These are phyloP conservation scores for Thereva nobilitata DNA, from an alignment of 2,888 invertebrate species.

Conservation along the genomic window DNA sequence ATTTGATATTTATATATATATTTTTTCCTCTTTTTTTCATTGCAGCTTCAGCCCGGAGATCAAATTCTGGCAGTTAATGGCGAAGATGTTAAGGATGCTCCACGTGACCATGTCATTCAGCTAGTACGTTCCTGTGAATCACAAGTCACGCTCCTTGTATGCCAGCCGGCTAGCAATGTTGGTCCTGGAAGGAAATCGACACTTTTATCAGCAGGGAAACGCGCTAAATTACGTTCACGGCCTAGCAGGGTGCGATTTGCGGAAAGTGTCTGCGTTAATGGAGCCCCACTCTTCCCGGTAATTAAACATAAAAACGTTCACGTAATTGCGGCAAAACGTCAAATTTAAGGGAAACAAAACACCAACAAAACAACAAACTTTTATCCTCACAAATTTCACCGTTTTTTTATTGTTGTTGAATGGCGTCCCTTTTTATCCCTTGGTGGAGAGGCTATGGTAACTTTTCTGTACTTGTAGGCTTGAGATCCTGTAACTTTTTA, in stretches of 20 bases:
- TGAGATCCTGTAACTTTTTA: too few relatives aligned
- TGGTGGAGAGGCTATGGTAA: too few relatives aligned
- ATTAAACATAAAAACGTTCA: constrained; percentile 43
- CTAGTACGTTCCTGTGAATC: constrained; percentile 81
- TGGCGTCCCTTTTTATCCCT: too few relatives aligned
- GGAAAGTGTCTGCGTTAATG: constrained; percentile 85
- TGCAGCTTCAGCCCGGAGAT: constrained; percentile 81
- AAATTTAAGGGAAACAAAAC: background rate
- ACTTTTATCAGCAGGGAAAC: constrained; percentile 82
- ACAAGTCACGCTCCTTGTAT: constrained; percentile 76
- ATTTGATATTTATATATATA: background rate
- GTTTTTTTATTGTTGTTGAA: too few relatives aligned
- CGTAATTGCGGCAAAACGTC: background rate
- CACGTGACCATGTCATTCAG: constrained; percentile 86
- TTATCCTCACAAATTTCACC: too few relatives aligned
- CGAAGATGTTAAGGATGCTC: constrained; percentile 83
- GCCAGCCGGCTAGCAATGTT: constrained; percentile 76
- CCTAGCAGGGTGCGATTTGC: constrained; percentile 88
- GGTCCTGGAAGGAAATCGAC: constrained; percentile 73
- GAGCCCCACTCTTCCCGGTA: constrained; percentile 79
- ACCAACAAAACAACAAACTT: background rate
- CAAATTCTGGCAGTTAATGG: constrained; percentile 89
- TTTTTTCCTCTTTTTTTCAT: constrained; percentile 30
- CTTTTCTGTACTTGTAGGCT: too few relatives aligned
- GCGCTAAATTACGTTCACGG: constrained; percentile 77